These are phyloP conservation scores for Eristalinus sepulchralis DNA, from an alignment of 2,888 invertebrate species.

Conservation along the genomic window DNA sequence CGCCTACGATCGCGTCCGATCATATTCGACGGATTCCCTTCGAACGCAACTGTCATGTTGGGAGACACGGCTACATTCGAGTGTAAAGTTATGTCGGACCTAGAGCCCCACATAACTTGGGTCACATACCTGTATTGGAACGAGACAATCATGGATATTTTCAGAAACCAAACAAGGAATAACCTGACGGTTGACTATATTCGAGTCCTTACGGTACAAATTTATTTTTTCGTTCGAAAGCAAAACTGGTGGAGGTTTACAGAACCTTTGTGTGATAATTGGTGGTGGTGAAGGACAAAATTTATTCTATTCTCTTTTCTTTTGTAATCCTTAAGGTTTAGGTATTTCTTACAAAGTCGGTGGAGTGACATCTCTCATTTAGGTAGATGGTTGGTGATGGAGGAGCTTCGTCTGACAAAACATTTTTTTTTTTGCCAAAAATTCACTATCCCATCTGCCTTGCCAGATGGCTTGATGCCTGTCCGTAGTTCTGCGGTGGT, in stretches of 20 bases:
- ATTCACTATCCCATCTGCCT: too few relatives aligned
- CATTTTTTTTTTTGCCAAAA: too few relatives aligned
- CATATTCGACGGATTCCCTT: constrained; percentile 90
- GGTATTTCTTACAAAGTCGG: too few relatives aligned
- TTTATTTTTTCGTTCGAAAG: neutral
- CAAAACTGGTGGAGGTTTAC: neutral
- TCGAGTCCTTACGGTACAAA: neutral
- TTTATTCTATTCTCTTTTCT: neutral
- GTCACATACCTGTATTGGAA: constrained; percentile 80
- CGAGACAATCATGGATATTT: constrained; percentile 63
- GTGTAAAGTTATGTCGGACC: constrained; percentile 92
- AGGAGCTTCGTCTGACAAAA: too few relatives aligned
- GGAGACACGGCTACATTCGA: constrained; percentile 85
- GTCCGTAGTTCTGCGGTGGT: too few relatives aligned
- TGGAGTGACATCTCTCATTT: too few relatives aligned
- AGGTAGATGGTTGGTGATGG: too few relatives aligned
- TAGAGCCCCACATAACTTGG: constrained; percentile 93
- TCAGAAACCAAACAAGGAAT: neutral
- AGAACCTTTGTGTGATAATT: neutral
- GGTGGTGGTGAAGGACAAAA: neutral
- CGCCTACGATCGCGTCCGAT: constrained; percentile 92
- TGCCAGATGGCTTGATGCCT: too few relatives aligned
- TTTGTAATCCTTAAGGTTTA: too few relatives aligned
- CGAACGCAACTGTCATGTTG: constrained; percentile 87
- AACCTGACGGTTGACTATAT: neutral